phyloP scores from a whole-genome alignment of 2,113 vertebrate species.

The Cisticola juncidis region DNA sequence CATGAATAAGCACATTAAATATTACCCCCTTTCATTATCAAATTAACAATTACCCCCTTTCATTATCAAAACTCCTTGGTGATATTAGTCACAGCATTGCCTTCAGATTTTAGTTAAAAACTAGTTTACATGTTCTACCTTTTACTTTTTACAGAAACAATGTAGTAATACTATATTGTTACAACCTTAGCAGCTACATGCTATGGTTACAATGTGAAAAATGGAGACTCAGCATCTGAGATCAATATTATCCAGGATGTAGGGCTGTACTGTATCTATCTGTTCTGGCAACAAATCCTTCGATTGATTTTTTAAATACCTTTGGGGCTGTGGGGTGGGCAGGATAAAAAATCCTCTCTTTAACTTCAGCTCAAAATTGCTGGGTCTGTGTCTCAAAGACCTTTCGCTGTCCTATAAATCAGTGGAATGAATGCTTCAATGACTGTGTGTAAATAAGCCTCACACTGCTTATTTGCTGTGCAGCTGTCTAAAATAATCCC shows the following conservation, averaged over 20 bases:
- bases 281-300: not conserved
- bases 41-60: not conserved
- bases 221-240: not conserved
- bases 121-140: not conserved
- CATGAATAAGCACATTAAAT: not conserved
- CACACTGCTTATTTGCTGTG: slow-evolving; percentile 33
- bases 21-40: not conserved
- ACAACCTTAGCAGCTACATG: not conserved
- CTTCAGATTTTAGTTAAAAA: not conserved
- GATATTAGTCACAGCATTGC: not conserved
- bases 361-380: slow-evolving; percentile 6
- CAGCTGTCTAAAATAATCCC: slow-evolving; percentile 42
- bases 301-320: slow-evolving; percentile 4
- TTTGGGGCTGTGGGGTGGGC: not conserved
- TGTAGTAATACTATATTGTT: not conserved
- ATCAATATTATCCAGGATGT: not conserved
- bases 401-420: slow-evolving; percentile 40
- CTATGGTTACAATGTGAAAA: not conserved
- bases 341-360: not conserved
- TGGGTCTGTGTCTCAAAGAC: slow-evolving; percentile 17
- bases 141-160: not conserved
- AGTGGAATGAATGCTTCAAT: slow-evolving; percentile 33
- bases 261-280: not conserved
- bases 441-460: slow-evolving; percentile 47
- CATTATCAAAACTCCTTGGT: not conserved